Evolutionary conservation across 2,113 vertebrate species (phyloP).

Genomic region (Antigone vipio): DNA sequence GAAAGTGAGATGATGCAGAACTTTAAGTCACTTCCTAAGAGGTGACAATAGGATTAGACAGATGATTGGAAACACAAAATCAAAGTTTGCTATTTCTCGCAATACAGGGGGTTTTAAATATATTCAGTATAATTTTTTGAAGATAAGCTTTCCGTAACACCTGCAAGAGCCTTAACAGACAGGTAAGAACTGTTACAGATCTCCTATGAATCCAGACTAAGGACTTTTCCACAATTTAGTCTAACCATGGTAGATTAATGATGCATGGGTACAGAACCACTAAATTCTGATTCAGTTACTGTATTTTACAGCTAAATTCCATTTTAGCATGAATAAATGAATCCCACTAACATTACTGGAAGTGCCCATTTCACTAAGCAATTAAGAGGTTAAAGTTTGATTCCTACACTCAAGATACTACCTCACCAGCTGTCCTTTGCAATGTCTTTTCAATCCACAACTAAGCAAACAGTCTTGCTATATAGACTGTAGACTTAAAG

Average conservation of each 20-base stretch:
- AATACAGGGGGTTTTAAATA: background rate
- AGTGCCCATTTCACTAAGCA: background rate
- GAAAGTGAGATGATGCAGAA: background rate
- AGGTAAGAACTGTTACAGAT: background rate
- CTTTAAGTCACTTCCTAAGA: background rate
- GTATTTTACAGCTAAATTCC: background rate
- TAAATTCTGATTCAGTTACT: background rate
- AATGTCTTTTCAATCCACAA: background rate
- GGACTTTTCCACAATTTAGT: background rate
- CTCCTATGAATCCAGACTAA: background rate
- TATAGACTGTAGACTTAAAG: background rate
- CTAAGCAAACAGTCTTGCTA: background rate
- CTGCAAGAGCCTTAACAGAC: background rate
- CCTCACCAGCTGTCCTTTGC: background rate
- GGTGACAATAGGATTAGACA: background rate
- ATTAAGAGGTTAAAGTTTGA: background rate
- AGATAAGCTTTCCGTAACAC: background rate
- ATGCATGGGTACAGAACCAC: background rate
- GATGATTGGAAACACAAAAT: background rate
- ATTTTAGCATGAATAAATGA: background rate
- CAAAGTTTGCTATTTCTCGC: accelerated
- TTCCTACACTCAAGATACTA: background rate
- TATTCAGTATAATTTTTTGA: background rate
- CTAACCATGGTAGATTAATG: background rate
- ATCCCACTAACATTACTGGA: background rate